These are phyloP conservation scores for Anarhynchus alexandrinus DNA, from an alignment of 2,113 vertebrate species.

Conservation along the genomic window DNA sequence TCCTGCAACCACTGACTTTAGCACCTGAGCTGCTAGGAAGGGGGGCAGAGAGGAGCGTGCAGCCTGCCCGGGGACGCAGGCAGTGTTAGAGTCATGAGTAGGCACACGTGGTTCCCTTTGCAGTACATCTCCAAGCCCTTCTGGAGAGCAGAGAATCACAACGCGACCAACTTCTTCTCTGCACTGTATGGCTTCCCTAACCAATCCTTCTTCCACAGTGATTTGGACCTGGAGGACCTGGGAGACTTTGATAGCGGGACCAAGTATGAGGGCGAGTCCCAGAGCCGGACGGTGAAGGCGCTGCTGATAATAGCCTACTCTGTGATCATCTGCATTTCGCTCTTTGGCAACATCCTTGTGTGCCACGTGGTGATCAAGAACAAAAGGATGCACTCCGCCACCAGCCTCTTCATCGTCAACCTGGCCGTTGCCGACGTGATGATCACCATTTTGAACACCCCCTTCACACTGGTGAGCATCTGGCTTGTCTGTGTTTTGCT, in stretches of 20 bases:
- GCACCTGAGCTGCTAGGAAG: neutral
- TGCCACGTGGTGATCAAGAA: conserved; percentile 81
- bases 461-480: conserved; percentile 79
- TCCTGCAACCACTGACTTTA: neutral
- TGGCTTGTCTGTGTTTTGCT: neutral
- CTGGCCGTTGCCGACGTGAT: conserved; percentile 78
- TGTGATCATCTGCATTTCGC: conserved; percentile 76
- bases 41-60: neutral
- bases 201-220: conserved; percentile 59
- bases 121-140: conserved; percentile 53
- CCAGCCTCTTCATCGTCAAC: conserved; percentile 79
- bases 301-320: conserved; percentile 76
- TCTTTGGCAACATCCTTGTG: conserved; percentile 77
- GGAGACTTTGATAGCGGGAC: conserved; percentile 52
- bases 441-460: conserved; percentile 79
- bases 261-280: conserved; percentile 62
- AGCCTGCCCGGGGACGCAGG: neutral
- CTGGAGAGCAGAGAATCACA: conserved; percentile 1
- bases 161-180: conserved; percentile 31
- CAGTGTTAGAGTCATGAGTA: conserved; percentile 12
- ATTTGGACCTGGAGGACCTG: conserved; percentile 65
- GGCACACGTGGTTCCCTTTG: conserved; percentile 50
- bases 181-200: conserved; percentile 51
- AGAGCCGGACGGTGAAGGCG: conserved; percentile 61
- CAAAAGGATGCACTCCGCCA: conserved; percentile 75